phyloP scores from a whole-genome alignment of 2,888 invertebrate genomes.

The Ophonus ardosiacus region DNA sequence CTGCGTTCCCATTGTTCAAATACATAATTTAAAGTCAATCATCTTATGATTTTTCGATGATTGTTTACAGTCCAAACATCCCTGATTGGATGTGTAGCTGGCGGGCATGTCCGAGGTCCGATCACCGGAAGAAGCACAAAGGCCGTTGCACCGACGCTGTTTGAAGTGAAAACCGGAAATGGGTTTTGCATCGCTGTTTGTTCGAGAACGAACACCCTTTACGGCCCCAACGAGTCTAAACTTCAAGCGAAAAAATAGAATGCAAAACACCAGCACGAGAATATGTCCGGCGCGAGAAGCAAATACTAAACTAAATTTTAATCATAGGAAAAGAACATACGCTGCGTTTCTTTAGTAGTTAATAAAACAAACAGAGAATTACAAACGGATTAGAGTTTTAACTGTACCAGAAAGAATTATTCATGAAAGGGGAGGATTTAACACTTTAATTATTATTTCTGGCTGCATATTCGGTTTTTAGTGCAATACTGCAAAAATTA shows the following conservation, averaged over 20 bases:
- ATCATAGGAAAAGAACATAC: not conserved
- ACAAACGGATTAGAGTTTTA: no score
- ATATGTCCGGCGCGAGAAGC: not conserved
- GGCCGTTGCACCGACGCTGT: constrained; percentile 45
- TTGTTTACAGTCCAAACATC: constrained; percentile 15
- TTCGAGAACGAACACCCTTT: constrained; percentile 10
- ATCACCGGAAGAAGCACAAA: constrained; percentile 38
- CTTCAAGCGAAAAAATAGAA: not conserved
- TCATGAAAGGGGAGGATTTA: no score
- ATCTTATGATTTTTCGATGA: not conserved
- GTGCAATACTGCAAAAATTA: no score
- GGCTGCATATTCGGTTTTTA: no score
- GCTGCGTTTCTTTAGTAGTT: no score
- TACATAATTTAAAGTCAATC: not conserved
- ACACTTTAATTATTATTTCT: no score
- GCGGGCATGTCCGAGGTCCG: constrained; percentile 42
- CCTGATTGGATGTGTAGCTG: constrained; percentile 17
- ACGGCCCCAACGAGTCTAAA: constrained; percentile 2
- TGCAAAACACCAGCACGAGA: not conserved
- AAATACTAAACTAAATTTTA: not conserved
- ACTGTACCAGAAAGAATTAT: no score
- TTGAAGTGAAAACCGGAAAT: constrained; percentile 64
- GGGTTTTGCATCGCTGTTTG: constrained; percentile 61
- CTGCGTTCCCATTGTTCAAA: not conserved
- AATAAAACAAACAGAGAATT: no score